Conservation (phyloP, 1,140 invertebrate species). For the Drosophila asahinai region DNA sequence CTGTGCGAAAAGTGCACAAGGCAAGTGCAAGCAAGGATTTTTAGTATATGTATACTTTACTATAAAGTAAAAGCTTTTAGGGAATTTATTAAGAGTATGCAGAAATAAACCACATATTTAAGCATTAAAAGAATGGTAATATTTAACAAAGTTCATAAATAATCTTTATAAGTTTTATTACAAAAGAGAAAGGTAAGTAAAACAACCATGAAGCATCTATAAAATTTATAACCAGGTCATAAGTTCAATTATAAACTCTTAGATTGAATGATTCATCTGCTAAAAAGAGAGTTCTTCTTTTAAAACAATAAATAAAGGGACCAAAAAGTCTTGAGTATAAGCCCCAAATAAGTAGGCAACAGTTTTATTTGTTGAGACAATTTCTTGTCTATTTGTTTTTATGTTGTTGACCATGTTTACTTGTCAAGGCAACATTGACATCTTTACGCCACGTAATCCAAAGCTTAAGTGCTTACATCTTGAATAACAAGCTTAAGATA, state of each 20-base stretch:
- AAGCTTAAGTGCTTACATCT: background rate
- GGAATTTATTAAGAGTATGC: background rate
- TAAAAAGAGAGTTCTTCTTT: background rate
- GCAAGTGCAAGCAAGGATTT: background rate
- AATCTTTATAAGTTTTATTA: too few species aligned
- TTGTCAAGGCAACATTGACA: too few species aligned
- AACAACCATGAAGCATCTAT: too few species aligned
- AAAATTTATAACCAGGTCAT: background rate
- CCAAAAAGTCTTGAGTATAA: background rate
- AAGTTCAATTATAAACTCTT: background rate
- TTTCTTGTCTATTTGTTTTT: background rate
- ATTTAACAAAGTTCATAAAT: too few species aligned
- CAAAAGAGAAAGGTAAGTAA: too few species aligned
- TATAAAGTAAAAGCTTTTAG: background rate
- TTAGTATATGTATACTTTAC: background rate
- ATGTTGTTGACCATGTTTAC: background rate
- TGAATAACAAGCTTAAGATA: background rate
- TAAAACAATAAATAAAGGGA: background rate
- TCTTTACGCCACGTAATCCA: background rate
- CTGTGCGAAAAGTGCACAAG: background rate
- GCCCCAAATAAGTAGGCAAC: slow-evolving; percentile 16
- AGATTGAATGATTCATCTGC: background rate
- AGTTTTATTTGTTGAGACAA: background rate
- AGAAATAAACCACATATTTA: too few species aligned
- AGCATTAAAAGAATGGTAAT: too few species aligned